phyloP scores from a whole-genome alignment of 2,888 invertebrate genomes.

The Alentia gelatinosa region DNA sequence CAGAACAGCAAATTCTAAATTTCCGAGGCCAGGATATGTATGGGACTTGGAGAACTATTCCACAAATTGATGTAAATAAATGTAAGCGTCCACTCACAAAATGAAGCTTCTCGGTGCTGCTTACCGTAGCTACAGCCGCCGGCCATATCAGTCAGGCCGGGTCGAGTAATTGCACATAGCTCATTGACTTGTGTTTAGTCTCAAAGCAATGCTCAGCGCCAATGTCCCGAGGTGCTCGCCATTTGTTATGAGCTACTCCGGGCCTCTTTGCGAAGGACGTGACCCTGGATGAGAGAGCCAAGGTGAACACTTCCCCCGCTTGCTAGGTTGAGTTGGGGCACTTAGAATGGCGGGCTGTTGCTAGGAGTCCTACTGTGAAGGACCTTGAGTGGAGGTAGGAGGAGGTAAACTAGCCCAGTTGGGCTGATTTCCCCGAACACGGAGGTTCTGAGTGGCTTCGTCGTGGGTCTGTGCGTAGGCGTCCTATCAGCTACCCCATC shows the following conservation, averaged over 20 bases:
- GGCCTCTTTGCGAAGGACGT: too few relatives aligned
- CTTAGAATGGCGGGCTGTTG: neutral
- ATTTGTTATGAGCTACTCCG: neutral
- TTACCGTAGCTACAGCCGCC: neutral
- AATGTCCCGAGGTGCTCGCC: neutral
- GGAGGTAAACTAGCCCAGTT: neutral
- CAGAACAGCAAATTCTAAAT: neutral
- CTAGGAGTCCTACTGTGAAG: neutral
- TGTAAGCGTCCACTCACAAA: neutral
- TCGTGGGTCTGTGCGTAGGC: too few relatives aligned
- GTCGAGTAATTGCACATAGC: neutral
- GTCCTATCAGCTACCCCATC: too few relatives aligned
- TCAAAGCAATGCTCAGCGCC: neutral
- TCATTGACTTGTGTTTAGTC: conserved; percentile 1
- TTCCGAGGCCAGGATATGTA: too few relatives aligned
- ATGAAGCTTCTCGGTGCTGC: neutral
- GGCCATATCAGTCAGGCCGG: neutral
- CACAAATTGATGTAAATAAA: neutral
- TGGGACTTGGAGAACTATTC: neutral
- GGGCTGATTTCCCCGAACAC: neutral
- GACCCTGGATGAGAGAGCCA: neutral
- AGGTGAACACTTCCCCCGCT: neutral
- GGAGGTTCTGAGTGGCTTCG: too few relatives aligned
- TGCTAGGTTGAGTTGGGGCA: neutral
- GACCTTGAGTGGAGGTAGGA: neutral